Base-by-base conservation (phyloP, 2,888 invertebrate genomes). In the Sialis lutaria region DNA sequence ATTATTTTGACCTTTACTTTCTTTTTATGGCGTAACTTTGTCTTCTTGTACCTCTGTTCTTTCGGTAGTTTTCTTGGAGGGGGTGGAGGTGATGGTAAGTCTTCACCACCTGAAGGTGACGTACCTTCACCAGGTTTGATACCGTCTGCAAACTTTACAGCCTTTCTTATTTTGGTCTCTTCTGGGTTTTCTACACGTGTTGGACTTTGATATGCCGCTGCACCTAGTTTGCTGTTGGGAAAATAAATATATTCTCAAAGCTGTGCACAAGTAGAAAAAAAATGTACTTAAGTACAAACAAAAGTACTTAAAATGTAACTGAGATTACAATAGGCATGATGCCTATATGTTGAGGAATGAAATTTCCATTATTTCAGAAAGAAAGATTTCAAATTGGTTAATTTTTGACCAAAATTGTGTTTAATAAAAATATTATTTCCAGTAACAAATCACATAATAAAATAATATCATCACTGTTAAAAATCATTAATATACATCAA, bases 141-240 rank as follows among this genome's bases (percentile, higher is more conserved):
- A 4, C 75, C 76, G 57, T 77, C 76, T 4, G 75, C 75, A 55
- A 77, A 77, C 53, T 72, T 71, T 3, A 77, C 77, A 6, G 63
- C 65, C 53, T 73, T 71, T 47, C 62, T 60, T 35, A 50, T 52
- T 46, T 49, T 51, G 30, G 42, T 39, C 10, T 40, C 40, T 8
- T 10, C 42, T 9, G 45, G 47, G 12, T 37, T 22, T 32, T 51
- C 51, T n/a, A 40, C 43, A 8, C 37, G 10, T 6, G 45, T 42
- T 37, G 44, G 33, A 37, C 45, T 49, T 10, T 51, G 51, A 31
- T 53, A 49, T 34, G 48, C 50, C 22, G 7, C 12, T 7, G 37
- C 6, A 10, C 10, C n/a, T 6, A 37, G 37, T 37, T 37, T 37
- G 37, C 37, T 37, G 12, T 6, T 37, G 12, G 12, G 12, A 37